Evolutionary conservation across 2,888 invertebrate genomes (phyloP).

Genomic region (Parasteatoda lunata): DNA sequence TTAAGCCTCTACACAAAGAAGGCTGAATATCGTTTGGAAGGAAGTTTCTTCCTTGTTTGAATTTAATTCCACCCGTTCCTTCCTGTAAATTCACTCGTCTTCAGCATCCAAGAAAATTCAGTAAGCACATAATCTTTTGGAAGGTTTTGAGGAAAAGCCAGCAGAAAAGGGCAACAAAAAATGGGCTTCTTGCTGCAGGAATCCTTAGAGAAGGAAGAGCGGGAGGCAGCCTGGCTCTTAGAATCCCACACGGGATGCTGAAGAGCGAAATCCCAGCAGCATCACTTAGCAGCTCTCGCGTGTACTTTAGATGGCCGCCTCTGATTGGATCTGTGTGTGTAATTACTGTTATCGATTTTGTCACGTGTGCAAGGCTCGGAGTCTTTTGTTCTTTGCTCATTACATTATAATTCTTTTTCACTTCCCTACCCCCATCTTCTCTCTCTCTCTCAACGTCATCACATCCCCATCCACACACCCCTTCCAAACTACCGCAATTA

Average conservation of each 20-base stretch:
- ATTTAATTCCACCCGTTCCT: conserved; percentile 21
- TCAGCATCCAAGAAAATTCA: conserved; percentile 30
- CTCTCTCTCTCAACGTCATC: conserved; percentile 53
- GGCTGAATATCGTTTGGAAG: not conserved
- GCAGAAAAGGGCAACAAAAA: conserved; percentile 20
- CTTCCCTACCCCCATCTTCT: conserved; percentile 10
- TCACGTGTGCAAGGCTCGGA: conserved; percentile 65
- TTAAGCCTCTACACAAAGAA: conserved; percentile 37
- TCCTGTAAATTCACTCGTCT: conserved; percentile 21
- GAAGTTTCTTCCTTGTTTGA: conserved; percentile 14
- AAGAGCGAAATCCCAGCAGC: conserved; percentile 68
- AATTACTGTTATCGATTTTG: conserved; percentile 69
- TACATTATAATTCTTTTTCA: conserved; percentile 68
- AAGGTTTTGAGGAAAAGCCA: conserved; percentile 9
- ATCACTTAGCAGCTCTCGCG: conserved; percentile 68
- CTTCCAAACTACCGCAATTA: conserved; percentile 66
- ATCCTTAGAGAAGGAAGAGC: conserved; percentile 24
- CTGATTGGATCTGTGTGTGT: conserved; percentile 69
- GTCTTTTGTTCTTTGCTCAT: conserved; percentile 68
- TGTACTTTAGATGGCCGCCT: conserved; percentile 66
- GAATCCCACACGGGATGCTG: conserved; percentile 67
- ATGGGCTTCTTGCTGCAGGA: not conserved
- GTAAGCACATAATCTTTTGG: conserved; percentile 63
- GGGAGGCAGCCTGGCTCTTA: conserved; percentile 53
- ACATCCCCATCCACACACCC: conserved; percentile 23